Evolutionary conservation across 1,140 invertebrate species (phyloP).

Genomic region (Drosophila persimilis): DNA sequence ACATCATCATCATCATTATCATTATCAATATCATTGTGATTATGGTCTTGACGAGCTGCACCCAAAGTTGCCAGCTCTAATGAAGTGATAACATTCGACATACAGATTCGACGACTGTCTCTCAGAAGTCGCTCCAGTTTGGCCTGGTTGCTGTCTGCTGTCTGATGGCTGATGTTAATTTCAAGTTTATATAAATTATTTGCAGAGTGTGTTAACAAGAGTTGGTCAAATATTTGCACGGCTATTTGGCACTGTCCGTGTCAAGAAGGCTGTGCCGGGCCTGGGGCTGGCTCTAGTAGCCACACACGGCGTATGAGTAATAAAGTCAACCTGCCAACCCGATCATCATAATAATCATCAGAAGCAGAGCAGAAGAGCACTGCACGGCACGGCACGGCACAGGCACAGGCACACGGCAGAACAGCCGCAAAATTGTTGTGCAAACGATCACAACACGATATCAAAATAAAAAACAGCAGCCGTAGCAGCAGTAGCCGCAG

Average conservation of each 20-base stretch:
- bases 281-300: slow-evolving; percentile 7
- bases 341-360: slow-evolving; percentile 29
- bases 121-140: slow-evolving; percentile 43
- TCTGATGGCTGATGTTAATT: slow-evolving; percentile 31
- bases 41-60: slow-evolving; percentile 33
- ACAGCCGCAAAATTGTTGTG: slow-evolving; percentile 42
- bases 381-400: neutral
- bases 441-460: slow-evolving; percentile 61
- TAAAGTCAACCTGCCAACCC: slow-evolving; percentile 68
- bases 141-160: neutral
- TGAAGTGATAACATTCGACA: slow-evolving; percentile 59
- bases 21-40: slow-evolving; percentile 12
- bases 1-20: too few species aligned
- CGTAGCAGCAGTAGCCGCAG: slow-evolving; percentile 13
- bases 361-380: slow-evolving; percentile 8
- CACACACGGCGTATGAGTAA: slow-evolving; percentile 72
- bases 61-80: slow-evolving; percentile 47
- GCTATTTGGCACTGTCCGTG: slow-evolving; percentile 70
- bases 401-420: too few species aligned
- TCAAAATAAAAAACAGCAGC: slow-evolving; percentile 17
- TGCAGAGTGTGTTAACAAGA: slow-evolving; percentile 59
- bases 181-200: slow-evolving; percentile 56
- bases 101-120: slow-evolving; percentile 3
- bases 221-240: slow-evolving; percentile 56
- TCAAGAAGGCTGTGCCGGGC: slow-evolving; percentile 28